Evolutionary conservation across 2,888 invertebrate species (phyloP).

Genomic region (Diogma glabrata): DNA sequence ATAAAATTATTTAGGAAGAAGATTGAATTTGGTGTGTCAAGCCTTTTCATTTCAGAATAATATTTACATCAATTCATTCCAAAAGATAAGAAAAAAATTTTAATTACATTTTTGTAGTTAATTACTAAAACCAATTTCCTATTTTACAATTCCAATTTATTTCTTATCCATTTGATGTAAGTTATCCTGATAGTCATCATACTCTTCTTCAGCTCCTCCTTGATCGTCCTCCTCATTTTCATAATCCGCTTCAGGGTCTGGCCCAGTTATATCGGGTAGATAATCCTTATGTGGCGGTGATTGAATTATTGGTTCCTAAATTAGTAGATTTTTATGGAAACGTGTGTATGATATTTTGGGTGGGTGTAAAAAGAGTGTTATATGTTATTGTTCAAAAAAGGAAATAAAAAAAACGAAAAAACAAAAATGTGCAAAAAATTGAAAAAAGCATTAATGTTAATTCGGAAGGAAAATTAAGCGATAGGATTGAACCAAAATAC

Average conservation of each 20-base stretch:
- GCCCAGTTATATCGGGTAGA: slow-evolving; percentile 45
- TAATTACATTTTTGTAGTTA: not conserved
- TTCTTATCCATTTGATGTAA: slow-evolving; percentile 33
- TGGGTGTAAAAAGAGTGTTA: not conserved
- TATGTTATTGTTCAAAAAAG: not conserved
- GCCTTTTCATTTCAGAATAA: too few species aligned
- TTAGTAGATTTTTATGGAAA: slow-evolving; percentile 16
- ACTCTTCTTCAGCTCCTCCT: slow-evolving; percentile 47
- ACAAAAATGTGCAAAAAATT: slow-evolving; percentile 2
- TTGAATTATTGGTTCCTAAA: slow-evolving; percentile 37
- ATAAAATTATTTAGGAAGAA: too few species aligned
- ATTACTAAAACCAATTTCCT: not conserved
- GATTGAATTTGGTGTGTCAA: too few species aligned
- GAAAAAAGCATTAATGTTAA: slow-evolving; percentile 8
- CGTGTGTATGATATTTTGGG: slow-evolving; percentile 11
- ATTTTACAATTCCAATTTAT: not conserved
- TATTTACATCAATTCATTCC: not conserved
- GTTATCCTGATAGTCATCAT: slow-evolving; percentile 45
- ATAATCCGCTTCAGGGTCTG: slow-evolving; percentile 44
- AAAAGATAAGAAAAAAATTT: not conserved
- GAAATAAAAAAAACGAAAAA: not conserved
- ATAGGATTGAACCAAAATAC: slow-evolving; percentile 39
- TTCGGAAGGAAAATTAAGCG: not conserved
- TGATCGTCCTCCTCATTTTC: slow-evolving; percentile 44
- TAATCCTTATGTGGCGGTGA: slow-evolving; percentile 44